Conservation (phyloP, 2,888 invertebrate species). For the Cheiracanthium punctorium region DNA sequence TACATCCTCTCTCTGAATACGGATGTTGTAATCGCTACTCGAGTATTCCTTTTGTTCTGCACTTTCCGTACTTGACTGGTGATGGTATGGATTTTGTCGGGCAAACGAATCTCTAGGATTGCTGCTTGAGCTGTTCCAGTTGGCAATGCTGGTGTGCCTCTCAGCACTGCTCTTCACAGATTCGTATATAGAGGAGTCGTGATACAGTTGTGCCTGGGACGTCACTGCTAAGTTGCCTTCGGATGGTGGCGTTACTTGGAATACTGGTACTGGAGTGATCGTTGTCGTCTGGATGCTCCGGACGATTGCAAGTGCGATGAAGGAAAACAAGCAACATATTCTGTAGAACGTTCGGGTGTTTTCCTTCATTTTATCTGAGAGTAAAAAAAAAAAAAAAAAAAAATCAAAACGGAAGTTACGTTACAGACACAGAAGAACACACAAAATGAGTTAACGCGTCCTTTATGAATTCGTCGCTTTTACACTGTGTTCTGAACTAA, state of each 20-base stretch:
- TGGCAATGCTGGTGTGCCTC: slow-evolving; percentile 15
- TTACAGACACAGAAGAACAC: no score
- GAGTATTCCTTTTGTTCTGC: slow-evolving; percentile 10
- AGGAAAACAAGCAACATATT: not conserved
- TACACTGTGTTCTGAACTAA: no score
- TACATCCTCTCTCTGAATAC: slow-evolving; percentile 16
- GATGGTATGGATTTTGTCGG: not conserved
- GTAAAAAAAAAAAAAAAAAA: no score
- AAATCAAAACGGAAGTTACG: no score
- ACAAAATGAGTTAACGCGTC: no score
- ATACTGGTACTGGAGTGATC: slow-evolving; percentile 33
- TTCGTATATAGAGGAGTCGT: slow-evolving; percentile 20
- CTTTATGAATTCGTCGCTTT: no score
- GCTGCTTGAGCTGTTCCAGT: slow-evolving; percentile 34
- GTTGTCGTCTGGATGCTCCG: slow-evolving; percentile 16
- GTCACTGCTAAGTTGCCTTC: slow-evolving; percentile 25
- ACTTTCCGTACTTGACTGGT: slow-evolving; percentile 12
- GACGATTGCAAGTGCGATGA: not conserved
- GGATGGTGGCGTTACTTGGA: slow-evolving; percentile 54
- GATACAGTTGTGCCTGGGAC: slow-evolving; percentile 19
- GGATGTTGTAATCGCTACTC: slow-evolving; percentile 21
- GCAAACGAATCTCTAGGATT: not conserved
- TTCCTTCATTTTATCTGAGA: not conserved
- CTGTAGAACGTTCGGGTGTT: not conserved
- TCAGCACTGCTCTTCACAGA: slow-evolving; percentile 25